phyloP scores from a whole-genome alignment of 2,797 vertebrate species.

The Mareca penelope region DNA sequence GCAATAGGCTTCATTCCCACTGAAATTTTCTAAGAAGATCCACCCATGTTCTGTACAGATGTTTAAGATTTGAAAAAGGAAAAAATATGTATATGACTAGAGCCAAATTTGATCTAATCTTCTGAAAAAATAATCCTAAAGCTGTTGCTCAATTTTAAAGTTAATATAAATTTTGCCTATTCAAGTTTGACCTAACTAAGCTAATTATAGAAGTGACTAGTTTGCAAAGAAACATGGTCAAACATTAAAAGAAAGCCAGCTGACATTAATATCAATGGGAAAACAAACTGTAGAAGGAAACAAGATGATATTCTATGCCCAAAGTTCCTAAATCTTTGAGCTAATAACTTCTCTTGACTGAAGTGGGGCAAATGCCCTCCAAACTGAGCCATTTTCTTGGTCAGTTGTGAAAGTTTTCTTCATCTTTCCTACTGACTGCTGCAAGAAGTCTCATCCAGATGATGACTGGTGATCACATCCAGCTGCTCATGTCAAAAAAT shows the following conservation, averaged over 20 bases:
- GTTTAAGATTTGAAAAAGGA: neutral
- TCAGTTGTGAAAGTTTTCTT: neutral
- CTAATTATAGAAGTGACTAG: neutral
- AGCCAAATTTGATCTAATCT: conserved; percentile 23
- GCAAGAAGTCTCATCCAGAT: neutral
- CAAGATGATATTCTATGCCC: neutral
- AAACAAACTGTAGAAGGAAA: neutral
- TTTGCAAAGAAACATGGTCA: neutral
- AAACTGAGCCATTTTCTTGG: neutral
- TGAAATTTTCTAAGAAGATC: neutral
- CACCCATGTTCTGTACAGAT: neutral
- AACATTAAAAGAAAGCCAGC: neutral
- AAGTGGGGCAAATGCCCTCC: neutral
- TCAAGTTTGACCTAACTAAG: neutral
- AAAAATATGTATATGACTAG: neutral
- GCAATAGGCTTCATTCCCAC: neutral
- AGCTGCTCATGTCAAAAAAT: neutral
- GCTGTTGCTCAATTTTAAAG: conserved; percentile 1
- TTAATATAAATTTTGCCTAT: neutral
- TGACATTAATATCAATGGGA: neutral
- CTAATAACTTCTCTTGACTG: neutral
- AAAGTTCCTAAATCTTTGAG: neutral
- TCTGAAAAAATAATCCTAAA: conserved; percentile 19
- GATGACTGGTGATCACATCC: neutral
- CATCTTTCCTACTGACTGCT: neutral